phyloP scores from a whole-genome alignment of 64 coral and sea anemone species.

The Porites australiensis region DNA sequence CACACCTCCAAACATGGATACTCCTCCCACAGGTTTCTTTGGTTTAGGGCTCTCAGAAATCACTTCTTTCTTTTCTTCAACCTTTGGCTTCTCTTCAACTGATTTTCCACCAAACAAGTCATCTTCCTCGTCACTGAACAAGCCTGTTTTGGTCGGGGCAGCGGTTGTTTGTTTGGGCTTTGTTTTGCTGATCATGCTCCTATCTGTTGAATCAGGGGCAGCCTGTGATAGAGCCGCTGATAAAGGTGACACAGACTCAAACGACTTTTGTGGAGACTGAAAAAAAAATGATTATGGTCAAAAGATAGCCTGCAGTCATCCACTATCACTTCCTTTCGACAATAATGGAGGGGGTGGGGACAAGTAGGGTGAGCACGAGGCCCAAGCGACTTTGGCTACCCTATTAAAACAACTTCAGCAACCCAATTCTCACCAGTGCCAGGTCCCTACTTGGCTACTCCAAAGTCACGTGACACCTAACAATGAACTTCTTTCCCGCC shows the following conservation, averaged over 20 bases:
- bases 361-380: too few species aligned
- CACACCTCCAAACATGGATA: constrained; percentile 87
- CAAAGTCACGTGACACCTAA: too few species aligned
- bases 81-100: constrained; percentile 16
- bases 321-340: neutral
- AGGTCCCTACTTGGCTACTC: too few species aligned
- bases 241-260: constrained; percentile 25
- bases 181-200: constrained; percentile 10
- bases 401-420: too few species aligned
- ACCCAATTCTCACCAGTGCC: too few species aligned
- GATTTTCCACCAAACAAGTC: constrained; percentile 72
- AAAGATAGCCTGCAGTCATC: neutral
- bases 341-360: too few species aligned
- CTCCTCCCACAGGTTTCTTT: constrained; percentile 76
- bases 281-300: neutral
- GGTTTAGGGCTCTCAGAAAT: constrained; percentile 21
- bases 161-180: constrained; percentile 25
- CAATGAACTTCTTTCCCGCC: too few species aligned
- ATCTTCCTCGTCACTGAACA: constrained; percentile 94
- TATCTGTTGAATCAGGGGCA: neutral
- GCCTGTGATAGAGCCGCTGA: constrained; percentile 17
- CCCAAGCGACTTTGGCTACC: too few species aligned
- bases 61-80: constrained; percentile 37
- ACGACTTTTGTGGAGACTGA: constrained; percentile 30
- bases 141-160: constrained; percentile 32